Evolutionary conservation across 2,797 vertebrate genomes (phyloP).

Genomic region (Ammospiza maritima): DNA sequence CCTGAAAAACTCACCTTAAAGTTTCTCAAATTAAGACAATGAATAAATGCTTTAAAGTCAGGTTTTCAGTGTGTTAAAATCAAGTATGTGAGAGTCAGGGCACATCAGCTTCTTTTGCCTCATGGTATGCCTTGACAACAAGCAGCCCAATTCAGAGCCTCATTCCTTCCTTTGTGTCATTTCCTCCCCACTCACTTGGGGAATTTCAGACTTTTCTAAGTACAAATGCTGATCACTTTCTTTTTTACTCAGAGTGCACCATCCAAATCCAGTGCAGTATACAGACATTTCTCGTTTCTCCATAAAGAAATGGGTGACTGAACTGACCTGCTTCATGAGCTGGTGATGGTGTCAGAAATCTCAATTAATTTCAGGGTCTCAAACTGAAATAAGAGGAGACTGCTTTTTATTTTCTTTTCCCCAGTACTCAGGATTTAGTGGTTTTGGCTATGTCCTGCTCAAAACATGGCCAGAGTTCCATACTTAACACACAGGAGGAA

Average conservation of each 20-base stretch:
- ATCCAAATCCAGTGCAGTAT: not conserved
- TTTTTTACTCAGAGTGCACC: not conserved
- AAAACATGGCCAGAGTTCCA: not conserved
- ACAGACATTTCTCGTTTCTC: not conserved
- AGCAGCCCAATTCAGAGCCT: not conserved
- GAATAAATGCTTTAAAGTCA: not conserved
- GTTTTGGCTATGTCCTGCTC: not conserved
- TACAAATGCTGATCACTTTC: not conserved
- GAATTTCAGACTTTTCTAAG: not conserved
- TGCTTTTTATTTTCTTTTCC: not conserved
- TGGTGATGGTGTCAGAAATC: not conserved
- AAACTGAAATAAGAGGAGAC: not conserved
- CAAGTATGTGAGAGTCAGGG: not conserved
- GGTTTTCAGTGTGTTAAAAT: not conserved
- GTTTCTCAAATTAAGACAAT: not conserved
- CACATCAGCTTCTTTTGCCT: not conserved
- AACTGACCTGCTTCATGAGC: not conserved
- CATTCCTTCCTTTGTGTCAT: not conserved
- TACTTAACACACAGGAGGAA: not conserved
- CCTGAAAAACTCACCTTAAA: not conserved
- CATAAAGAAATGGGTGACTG: not conserved
- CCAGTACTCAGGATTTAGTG: not conserved
- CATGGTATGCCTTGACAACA: not conserved
- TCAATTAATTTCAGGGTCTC: not conserved
- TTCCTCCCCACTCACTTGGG: fast-evolving